Conservation (phyloP, 2,888 invertebrate genomes). For the Trissonchulus latispiculum region DNA sequence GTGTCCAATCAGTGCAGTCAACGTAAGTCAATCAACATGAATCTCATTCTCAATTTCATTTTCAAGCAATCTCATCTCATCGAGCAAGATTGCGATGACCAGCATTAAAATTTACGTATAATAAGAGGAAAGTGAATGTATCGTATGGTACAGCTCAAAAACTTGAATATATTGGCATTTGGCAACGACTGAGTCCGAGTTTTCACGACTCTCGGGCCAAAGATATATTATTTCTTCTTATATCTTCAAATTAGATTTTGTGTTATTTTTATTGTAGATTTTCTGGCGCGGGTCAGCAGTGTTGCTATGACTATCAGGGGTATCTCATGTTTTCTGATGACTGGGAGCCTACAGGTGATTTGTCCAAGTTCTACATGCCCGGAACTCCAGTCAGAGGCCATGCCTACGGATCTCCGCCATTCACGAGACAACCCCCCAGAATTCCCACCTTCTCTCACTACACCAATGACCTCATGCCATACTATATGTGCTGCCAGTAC, state of each 20-base stretch:
- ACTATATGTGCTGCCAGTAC: slow-evolving; percentile 80
- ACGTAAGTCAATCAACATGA: too few relatives aligned
- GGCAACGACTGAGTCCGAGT: too few relatives aligned
- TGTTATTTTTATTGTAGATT: slow-evolving; percentile 26
- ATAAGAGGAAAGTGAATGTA: too few relatives aligned
- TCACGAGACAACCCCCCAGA: slow-evolving; percentile 48
- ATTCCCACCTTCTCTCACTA: slow-evolving; percentile 84
- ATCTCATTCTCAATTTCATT: too few relatives aligned
- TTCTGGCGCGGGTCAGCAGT: slow-evolving; percentile 65
- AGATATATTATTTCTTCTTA: too few relatives aligned
- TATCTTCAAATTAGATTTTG: too few relatives aligned
- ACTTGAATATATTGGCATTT: too few relatives aligned
- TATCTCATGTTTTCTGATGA: slow-evolving; percentile 87
- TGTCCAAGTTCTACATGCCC: slow-evolving; percentile 36
- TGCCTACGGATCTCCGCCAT: slow-evolving; percentile 77
- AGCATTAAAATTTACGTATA: too few relatives aligned
- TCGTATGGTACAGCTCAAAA: too few relatives aligned
- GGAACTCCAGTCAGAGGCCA: slow-evolving; percentile 46
- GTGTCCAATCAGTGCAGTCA: slow-evolving; percentile 78
- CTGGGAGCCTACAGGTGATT: slow-evolving; percentile 55
- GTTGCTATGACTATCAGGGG: slow-evolving; percentile 85
- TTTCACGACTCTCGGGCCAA: too few relatives aligned
- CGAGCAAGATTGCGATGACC: too few relatives aligned
- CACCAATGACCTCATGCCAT: slow-evolving; percentile 83
- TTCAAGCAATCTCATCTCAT: too few relatives aligned